phyloP scores from a whole-genome alignment of 2,888 invertebrate species.

The Eupithecia inturbata region DNA sequence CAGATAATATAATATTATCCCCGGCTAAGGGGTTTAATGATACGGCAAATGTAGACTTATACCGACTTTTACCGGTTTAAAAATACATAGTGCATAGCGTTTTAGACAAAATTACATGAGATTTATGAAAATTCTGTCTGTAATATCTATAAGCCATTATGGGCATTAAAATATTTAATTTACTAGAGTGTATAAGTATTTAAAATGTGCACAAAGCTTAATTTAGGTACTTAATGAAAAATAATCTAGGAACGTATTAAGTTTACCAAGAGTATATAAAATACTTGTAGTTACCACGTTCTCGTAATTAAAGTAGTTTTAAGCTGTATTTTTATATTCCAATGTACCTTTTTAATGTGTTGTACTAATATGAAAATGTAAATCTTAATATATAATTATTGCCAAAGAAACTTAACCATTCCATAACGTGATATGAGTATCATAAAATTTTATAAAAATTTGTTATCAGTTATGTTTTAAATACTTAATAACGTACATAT shows the following conservation, averaged over 20 bases:
- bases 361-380: background rate
- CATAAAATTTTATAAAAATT: background rate
- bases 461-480: background rate
- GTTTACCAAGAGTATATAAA: background rate
- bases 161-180: background rate
- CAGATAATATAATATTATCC: too few relatives aligned
- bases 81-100: background rate
- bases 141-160: background rate
- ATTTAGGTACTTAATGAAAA: background rate
- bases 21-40: background rate
- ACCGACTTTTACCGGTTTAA: too few relatives aligned
- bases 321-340: background rate
- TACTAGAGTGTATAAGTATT: background rate
- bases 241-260: background rate
- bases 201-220: background rate
- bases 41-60: background rate
- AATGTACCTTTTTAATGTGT: background rate
- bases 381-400: slow-evolving; percentile 13
- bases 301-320: slow-evolving; percentile 1
- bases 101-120: background rate
- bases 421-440: slow-evolving; percentile 10
- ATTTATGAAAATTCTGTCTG: background rate
- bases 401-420: slow-evolving; percentile 47
- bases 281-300: background rate
- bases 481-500: background rate